Evolutionary conservation across 2,113 vertebrate species (phyloP), one percentile per base, ranked within the genome.

Genomic region (Rhinichthys klamathensis): DNA sequence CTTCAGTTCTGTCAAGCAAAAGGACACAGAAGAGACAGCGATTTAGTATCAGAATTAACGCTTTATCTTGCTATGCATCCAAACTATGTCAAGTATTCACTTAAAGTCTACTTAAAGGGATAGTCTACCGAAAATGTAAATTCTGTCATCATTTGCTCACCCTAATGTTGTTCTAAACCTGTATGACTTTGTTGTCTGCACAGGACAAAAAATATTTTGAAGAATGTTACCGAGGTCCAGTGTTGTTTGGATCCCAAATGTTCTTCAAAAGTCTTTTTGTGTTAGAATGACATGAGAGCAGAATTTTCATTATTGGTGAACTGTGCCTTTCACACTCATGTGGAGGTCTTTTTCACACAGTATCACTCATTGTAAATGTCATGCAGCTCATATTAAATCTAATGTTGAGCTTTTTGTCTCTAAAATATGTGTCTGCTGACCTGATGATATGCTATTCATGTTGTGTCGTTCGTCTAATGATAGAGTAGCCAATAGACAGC

Each of bases 401-500:
- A 41, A 21, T 80, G 3, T 11, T 63, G 13, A 44, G 35, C 11
- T 44, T 9, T 75, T 27, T 25, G n/a, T 41, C 18, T 8, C 38
- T 63, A 3, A 80, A 80, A 80, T 44, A 18, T 44, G 23, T 44
- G 38, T 63, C 23, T 46, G 78, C 15, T 63, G 12, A 63, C 23
- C 32, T 13, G 23, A 79, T 79, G 56, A 80, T 63, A 23, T 35
- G 51, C 32, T 27, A 9, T 63, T 44, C 16, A 16, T 25, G 10
- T 35, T 9, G 21, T 46, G 70, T 25, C 2, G 27, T 46, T 51
- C 23, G 74, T 75, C 38, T 85, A 85, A 85, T 85, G 77, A 81
- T 72, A 81, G 67, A 51, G 46, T 54, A 84, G 69, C 32, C 73
- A 38, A 46, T 27, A 85, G 72, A 78, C 70, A 72, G 83, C 35